phyloP scores from a whole-genome alignment of 1,140 invertebrate species.

The Caerostris darwini region DNA sequence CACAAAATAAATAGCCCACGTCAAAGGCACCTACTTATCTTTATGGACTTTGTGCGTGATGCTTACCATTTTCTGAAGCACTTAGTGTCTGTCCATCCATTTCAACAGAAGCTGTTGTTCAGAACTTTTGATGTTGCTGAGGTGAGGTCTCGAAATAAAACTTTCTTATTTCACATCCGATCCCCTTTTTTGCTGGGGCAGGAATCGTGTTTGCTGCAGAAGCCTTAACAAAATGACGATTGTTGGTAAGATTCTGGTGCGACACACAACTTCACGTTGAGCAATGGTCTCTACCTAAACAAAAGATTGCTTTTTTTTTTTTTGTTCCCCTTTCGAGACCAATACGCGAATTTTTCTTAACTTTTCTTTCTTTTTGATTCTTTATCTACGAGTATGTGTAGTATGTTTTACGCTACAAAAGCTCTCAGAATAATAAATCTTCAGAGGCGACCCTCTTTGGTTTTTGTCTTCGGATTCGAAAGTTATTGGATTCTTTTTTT shows the following conservation, averaged over 20 bases:
- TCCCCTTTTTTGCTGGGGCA: neutral
- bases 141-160: conserved; percentile 5
- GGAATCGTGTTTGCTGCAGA: conserved; percentile 44
- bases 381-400: neutral
- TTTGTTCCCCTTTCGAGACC: conserved; percentile 27
- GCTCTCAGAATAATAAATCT: conserved; percentile 64
- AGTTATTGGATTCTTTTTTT: conserved; percentile 55
- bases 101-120: neutral
- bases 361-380: conserved; percentile 27
- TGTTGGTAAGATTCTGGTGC: conserved; percentile 35
- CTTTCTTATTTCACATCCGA: neutral
- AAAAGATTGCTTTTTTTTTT: conserved; percentile 43
- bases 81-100: neutral
- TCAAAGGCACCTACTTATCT: neutral
- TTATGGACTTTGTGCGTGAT: conserved; percentile 16
- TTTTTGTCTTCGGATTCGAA: conserved; percentile 58
- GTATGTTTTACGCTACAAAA: conserved; percentile 19
- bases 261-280: conserved; percentile 59
- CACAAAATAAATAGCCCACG: neutral
- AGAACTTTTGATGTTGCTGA: neutral
- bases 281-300: conserved; percentile 54
- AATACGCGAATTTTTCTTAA: conserved; percentile 56
- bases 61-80: neutral
- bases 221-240: conserved; percentile 61
- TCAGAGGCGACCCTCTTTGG: conserved; percentile 16